A percentile compares a stretch with the other conserved stretches of the same genome.
Conservation (phyloP, 2,888 invertebrate genomes). For the Coecobrya sp. region DNA sequence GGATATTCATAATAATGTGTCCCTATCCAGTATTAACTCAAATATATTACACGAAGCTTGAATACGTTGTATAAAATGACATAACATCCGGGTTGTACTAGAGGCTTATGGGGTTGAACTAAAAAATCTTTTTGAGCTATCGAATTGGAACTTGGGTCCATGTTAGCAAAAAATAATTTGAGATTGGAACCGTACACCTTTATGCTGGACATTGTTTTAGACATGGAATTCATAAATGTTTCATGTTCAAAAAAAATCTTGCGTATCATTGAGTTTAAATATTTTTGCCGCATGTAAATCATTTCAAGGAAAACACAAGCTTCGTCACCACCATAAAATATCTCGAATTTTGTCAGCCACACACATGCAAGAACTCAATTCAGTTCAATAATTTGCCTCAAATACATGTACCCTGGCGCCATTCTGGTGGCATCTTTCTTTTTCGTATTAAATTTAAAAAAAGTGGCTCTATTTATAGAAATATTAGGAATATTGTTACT, state of each 20-base stretch:
- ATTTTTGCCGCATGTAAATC: neutral
- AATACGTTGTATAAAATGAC: no score
- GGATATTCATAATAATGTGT: no score
- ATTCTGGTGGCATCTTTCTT: conserved; percentile 6
- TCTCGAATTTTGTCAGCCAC: neutral
- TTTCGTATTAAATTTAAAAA: conserved; percentile 9
- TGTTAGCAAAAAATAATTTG: no score
- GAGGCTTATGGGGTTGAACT: no score
- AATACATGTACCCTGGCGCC: conserved; percentile 39
- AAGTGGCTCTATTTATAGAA: conserved; percentile 22
- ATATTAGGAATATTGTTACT: neutral
- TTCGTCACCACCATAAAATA: neutral
- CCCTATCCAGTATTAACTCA: no score
- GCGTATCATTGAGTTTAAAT: neutral
- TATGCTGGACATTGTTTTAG: neutral
- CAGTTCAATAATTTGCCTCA: conserved; percentile 38
- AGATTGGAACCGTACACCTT: no score
- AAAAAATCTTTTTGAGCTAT: no score
- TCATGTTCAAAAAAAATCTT: neutral
- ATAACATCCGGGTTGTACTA: no score
- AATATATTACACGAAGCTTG: no score
- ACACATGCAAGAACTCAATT: conserved; percentile 73
- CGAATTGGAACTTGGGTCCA: no score
- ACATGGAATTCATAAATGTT: no score
- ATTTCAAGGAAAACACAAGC: conserved; percentile 5